Percentiles rank a stretch among this genome's conserved stretches.
phyloP scores from a whole-genome alignment of 2,888 invertebrate genomes.

The Therioaphis trifolii region DNA sequence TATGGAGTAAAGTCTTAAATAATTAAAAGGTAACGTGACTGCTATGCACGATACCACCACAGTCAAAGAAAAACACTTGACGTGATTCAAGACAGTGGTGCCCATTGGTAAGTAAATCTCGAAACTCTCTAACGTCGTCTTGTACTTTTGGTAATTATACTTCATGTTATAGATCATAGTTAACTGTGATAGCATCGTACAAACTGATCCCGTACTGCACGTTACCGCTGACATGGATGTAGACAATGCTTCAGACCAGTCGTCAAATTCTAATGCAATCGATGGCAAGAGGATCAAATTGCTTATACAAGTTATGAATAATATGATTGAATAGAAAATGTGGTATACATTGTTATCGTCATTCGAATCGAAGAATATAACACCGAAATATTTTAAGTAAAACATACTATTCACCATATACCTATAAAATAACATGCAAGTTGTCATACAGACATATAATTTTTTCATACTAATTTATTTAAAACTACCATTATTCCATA shows the following conservation, averaged over 20 bases:
- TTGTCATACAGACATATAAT: too few relatives aligned
- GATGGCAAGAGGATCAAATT: not conserved
- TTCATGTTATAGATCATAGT: not conserved
- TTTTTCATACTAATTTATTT: too few relatives aligned
- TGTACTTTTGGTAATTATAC: not conserved
- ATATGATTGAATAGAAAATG: not conserved
- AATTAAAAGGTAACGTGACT: not conserved
- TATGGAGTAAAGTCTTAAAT: conserved; percentile 31
- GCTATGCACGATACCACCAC: conserved; percentile 1
- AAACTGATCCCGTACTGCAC: not conserved
- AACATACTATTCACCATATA: too few relatives aligned
- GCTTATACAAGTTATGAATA: not conserved
- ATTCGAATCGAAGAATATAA: not conserved
- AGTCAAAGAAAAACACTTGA: not conserved
- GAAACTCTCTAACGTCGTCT: not conserved
- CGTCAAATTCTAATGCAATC: not conserved
- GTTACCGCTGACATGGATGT: not conserved
- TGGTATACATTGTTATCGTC: not conserved
- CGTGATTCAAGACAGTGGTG: not conserved
- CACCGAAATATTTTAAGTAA: too few relatives aligned
- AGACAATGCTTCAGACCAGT: not conserved
- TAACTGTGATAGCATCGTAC: accelerated
- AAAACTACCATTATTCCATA: too few relatives aligned
- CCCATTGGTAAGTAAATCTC: not conserved
- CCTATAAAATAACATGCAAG: too few relatives aligned